Evolutionary conservation across 2,797 vertebrate genomes (phyloP).

Genomic region (Semaprochilodus insignis): DNA sequence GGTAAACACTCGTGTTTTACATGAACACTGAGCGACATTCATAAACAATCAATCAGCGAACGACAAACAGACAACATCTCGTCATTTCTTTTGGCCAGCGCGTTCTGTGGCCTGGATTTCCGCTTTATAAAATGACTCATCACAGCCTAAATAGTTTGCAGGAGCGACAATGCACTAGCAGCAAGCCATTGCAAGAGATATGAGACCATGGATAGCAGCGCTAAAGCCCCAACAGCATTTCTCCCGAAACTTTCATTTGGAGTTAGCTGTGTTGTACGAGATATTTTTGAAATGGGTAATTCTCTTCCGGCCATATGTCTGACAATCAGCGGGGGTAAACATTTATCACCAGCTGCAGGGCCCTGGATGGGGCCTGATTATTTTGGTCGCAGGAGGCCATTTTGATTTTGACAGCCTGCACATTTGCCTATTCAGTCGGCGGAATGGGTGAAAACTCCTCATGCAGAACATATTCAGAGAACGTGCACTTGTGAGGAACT

Average conservation of each 20-base stretch:
- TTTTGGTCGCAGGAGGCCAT: slow-evolving; percentile 75
- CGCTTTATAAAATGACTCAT: slow-evolving; percentile 28
- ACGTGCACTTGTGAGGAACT: slow-evolving; percentile 76
- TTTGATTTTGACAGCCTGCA: slow-evolving; percentile 82
- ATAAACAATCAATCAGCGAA: slow-evolving; percentile 75
- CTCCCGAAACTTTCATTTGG: slow-evolving; percentile 70
- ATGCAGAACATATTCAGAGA: slow-evolving; percentile 85
- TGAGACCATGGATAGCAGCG: slow-evolving; percentile 48
- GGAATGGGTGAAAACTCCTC: slow-evolving; percentile 82
- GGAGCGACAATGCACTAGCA: slow-evolving; percentile 32
- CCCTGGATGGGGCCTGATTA: slow-evolving; percentile 68
- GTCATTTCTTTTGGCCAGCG: slow-evolving; percentile 31
- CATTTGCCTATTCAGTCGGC: slow-evolving; percentile 77
- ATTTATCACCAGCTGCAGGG: slow-evolving; percentile 80
- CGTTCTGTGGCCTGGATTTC: slow-evolving; percentile 47
- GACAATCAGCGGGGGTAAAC: slow-evolving; percentile 77
- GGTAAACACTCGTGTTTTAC: slow-evolving; percentile 78
- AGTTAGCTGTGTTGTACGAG: slow-evolving; percentile 54
- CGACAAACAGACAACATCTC: slow-evolving; percentile 1
- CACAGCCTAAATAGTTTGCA: slow-evolving; percentile 14
- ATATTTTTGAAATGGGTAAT: slow-evolving; percentile 68
- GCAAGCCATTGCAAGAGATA: slow-evolving; percentile 50
- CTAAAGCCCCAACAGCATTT: slow-evolving; percentile 51
- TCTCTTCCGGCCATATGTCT: slow-evolving; percentile 65
- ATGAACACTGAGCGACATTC: slow-evolving; percentile 77